Conservation (phyloP, 2,888 invertebrate genomes). For the Drosophila siamana region DNA sequence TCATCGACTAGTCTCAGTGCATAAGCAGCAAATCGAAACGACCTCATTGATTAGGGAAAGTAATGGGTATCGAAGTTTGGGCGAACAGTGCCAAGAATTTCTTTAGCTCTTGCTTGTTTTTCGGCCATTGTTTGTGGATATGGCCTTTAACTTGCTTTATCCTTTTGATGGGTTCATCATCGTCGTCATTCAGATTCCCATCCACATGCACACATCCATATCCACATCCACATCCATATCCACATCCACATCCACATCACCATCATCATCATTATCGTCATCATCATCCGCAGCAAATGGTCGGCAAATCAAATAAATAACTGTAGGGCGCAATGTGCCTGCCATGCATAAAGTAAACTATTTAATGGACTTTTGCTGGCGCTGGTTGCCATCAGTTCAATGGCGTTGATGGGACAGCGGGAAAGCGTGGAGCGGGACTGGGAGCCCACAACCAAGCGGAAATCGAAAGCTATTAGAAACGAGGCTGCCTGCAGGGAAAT, state of each 20-base stretch:
- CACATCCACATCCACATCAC: conserved; percentile 36
- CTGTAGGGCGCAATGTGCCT: conserved; percentile 74
- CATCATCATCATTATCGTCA: conserved; percentile 44
- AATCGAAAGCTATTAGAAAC: conserved; percentile 76
- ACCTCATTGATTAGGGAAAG: conserved; percentile 1
- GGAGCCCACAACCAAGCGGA: conserved; percentile 52
- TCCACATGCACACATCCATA: conserved; percentile 29
- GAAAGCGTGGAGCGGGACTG: not conserved
- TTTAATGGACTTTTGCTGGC: conserved; percentile 75
- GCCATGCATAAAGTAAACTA: conserved; percentile 81
- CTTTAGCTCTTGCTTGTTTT: conserved; percentile 8
- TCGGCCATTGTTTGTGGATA: conserved; percentile 48
- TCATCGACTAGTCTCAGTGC: not conserved
- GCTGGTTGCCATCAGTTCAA: conserved; percentile 59
- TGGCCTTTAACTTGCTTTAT: conserved; percentile 59
- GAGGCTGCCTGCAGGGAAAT: conserved; percentile 53
- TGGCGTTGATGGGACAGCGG: conserved; percentile 15
- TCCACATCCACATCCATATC: not conserved
- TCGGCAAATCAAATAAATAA: conserved; percentile 74
- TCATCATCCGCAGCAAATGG: conserved; percentile 54
- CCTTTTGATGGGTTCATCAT: conserved; percentile 74
- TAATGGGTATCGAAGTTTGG: conserved; percentile 39
- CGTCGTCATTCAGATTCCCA: conserved; percentile 21
- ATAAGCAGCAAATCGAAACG: not conserved
- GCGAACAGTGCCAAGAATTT: conserved; percentile 24